These are phyloP conservation scores for Nudaria mundana DNA, from an alignment of 2,888 invertebrate genomes.

Conservation along the genomic window DNA sequence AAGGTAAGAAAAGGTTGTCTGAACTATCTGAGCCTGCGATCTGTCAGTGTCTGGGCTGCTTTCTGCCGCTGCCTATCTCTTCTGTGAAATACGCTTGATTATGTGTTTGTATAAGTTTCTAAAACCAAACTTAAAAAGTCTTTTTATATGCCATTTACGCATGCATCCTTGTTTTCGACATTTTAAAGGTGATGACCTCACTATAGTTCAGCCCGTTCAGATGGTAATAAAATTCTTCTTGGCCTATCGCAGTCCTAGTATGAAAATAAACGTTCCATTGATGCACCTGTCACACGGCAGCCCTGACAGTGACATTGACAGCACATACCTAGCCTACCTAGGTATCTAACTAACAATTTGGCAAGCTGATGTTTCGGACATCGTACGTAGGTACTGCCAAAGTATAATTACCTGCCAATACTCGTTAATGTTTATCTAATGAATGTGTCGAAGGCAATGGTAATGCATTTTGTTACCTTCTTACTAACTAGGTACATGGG, in stretches of 20 bases:
- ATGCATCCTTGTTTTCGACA: slow-evolving; percentile 27
- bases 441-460: too few relatives aligned
- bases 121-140: slow-evolving; percentile 6
- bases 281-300: slow-evolving; percentile 59
- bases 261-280: slow-evolving; percentile 65
- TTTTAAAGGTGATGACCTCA: slow-evolving; percentile 23
- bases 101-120: too few relatives aligned
- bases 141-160: too few relatives aligned
- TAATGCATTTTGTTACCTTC: too few relatives aligned
- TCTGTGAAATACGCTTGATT: too few relatives aligned
- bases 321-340: slow-evolving; percentile 34
- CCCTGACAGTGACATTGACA: slow-evolving; percentile 75
- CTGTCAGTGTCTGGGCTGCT: too few relatives aligned
- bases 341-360: slow-evolving; percentile 38
- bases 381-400: slow-evolving; percentile 23
- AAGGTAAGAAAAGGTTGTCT: too few relatives aligned
- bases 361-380: slow-evolving; percentile 39
- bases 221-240: slow-evolving; percentile 69
- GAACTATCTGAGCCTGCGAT: too few relatives aligned
- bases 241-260: slow-evolving; percentile 54
- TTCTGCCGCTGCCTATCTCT: too few relatives aligned
- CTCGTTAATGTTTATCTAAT: too few relatives aligned
- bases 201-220: slow-evolving; percentile 41
- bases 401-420: slow-evolving; percentile 16
- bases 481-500: too few relatives aligned